Evolutionary conservation across 2,888 invertebrate species (phyloP).

Genomic region (Latheticus oryzae): DNA sequence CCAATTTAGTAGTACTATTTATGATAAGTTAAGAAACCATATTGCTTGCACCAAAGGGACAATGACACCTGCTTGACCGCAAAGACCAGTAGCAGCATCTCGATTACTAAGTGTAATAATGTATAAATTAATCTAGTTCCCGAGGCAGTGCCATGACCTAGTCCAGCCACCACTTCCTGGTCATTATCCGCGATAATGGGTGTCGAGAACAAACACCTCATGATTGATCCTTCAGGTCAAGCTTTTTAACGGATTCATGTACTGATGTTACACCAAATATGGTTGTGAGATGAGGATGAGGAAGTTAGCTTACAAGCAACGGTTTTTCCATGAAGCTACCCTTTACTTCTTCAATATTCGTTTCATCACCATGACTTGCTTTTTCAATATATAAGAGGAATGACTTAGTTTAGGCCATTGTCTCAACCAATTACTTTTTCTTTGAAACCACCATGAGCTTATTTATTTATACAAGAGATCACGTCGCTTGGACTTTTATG

Average conservation of each 20-base stretch:
- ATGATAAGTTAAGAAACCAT: too few species aligned
- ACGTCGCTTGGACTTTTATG: conserved; percentile 33
- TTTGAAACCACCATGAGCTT: conserved; percentile 14
- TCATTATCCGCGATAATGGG: conserved; percentile 40
- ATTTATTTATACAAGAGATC: conserved; percentile 21
- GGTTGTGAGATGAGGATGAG: conserved; percentile 20
- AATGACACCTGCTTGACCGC: conserved; percentile 38
- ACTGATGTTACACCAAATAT: conserved; percentile 30
- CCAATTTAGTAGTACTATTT: conserved; percentile 15
- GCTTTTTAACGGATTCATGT: conserved; percentile 27
- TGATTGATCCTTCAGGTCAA: conserved; percentile 39
- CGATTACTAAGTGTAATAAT: conserved; percentile 37
- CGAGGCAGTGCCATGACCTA: conserved; percentile 48
- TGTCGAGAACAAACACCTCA: conserved; percentile 38
- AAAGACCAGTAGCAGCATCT: conserved; percentile 40
- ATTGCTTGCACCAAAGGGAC: conserved; percentile 21
- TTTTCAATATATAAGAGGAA: conserved; percentile 12
- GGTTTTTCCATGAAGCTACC: conserved; percentile 31
- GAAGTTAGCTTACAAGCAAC: conserved; percentile 24
- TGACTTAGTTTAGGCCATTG: conserved; percentile 27
- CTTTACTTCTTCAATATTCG: conserved; percentile 12
- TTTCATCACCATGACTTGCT: conserved; percentile 24
- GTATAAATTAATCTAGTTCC: conserved; percentile 49
- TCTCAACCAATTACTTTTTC: conserved; percentile 22
- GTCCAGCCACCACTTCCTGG: conserved; percentile 43